phyloP scores from a whole-genome alignment of 2,113 vertebrate species.

The Bos taurus region DNA sequence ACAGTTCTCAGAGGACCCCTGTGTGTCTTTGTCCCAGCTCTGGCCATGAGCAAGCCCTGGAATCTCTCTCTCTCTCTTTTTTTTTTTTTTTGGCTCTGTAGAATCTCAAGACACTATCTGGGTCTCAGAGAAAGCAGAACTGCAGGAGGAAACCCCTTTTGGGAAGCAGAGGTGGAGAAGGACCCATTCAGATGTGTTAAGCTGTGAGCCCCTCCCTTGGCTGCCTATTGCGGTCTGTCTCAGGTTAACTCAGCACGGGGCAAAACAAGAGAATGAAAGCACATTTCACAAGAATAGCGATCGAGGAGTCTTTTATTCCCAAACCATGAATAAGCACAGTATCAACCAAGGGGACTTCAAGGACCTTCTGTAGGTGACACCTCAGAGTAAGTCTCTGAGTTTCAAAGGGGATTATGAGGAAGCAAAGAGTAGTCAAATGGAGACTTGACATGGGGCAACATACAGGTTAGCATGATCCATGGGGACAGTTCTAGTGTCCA shows the following conservation, averaged over 20 bases:
- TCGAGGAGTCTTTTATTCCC: not conserved
- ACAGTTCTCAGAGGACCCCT: not conserved
- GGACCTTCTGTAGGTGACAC: conserved; percentile 10
- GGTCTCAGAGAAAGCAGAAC: not conserved
- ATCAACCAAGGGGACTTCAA: conserved; percentile 1
- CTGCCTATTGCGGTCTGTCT: not conserved
- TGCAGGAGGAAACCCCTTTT: not conserved
- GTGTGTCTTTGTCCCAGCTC: not conserved
- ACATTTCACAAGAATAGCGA: not conserved
- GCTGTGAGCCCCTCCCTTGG: not conserved
- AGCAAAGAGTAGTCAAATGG: not conserved
- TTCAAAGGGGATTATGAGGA: not conserved
- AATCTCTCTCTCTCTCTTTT: not conserved
- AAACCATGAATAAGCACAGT: conserved; percentile 7
- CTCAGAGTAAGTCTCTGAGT: not conserved
- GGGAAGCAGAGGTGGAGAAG: not conserved
- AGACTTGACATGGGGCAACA: not conserved
- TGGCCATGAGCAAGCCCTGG: not conserved
- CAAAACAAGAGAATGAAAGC: not conserved
- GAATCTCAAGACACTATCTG: not conserved
- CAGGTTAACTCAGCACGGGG: not conserved
- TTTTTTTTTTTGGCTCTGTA: not conserved
- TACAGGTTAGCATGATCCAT: accelerated
- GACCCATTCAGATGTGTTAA: not conserved
- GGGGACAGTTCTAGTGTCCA: not conserved